Conservation (phyloP, 1,140 invertebrate genomes). For the Drosophila cardini region DNA sequence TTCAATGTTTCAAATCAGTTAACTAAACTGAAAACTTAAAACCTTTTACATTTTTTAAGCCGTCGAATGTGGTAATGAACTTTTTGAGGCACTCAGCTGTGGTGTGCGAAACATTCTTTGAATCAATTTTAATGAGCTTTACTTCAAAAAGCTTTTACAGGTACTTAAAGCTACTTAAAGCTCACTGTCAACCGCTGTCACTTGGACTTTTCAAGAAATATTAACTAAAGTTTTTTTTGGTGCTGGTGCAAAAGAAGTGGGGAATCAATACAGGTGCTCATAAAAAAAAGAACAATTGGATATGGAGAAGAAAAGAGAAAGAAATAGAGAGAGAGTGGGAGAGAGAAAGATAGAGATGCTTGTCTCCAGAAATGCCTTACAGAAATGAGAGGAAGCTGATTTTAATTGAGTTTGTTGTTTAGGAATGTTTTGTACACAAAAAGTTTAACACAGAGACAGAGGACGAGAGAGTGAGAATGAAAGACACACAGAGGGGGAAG, state of each 20-base stretch:
- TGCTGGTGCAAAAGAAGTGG: slow-evolving; percentile 44
- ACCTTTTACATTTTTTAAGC: too few species aligned
- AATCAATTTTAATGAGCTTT: background rate
- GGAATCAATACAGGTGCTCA: slow-evolving; percentile 34
- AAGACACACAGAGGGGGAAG: background rate
- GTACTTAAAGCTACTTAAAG: background rate
- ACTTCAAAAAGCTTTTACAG: too few species aligned
- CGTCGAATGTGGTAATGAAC: too few species aligned
- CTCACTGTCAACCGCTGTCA: slow-evolving; percentile 9
- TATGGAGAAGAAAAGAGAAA: slow-evolving; percentile 1
- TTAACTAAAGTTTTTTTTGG: slow-evolving; percentile 12
- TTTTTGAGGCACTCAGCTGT: too few species aligned
- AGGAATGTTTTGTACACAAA: slow-evolving; percentile 7
- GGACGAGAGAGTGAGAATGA: slow-evolving; percentile 16
- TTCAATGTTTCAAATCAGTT: too few species aligned
- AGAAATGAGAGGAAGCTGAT: slow-evolving; percentile 4
- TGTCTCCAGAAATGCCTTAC: background rate
- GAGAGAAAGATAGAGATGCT: background rate
- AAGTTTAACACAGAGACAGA: slow-evolving; percentile 5
- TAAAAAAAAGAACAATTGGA: slow-evolving; percentile 22
- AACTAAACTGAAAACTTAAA: too few species aligned
- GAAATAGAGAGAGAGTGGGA: slow-evolving; percentile 10
- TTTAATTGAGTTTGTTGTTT: slow-evolving; percentile 2
- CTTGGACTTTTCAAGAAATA: background rate
- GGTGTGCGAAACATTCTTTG: too few species aligned